Percentiles rank a stretch among this genome's conserved stretches.
phyloP scores from a whole-genome alignment of 64 coral and sea anemone genomes.

The Pocillopora verrucosa region DNA sequence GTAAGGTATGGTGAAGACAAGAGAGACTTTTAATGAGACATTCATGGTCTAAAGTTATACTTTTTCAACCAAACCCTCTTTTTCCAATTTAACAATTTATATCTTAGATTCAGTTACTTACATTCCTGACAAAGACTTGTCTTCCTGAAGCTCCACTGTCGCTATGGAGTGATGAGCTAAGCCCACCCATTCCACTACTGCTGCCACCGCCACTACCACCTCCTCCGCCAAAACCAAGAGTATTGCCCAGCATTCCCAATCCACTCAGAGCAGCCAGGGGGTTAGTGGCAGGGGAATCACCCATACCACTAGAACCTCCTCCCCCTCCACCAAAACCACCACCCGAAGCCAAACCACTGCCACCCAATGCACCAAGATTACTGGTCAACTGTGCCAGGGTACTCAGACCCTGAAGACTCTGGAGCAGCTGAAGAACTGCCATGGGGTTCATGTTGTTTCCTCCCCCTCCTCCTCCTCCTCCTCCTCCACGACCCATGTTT shows the following conservation, averaged over 20 bases:
- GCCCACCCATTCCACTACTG: slow-evolving; percentile 3
- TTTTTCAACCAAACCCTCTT: no score
- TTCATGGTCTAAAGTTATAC: no score
- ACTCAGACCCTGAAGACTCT: slow-evolving; percentile 71
- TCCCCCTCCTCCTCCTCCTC: background rate
- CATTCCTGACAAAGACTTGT: slow-evolving; percentile 99
- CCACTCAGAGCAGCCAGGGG: slow-evolving; percentile 44
- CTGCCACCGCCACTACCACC: slow-evolving; percentile 15
- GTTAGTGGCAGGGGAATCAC: background rate
- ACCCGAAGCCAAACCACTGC: slow-evolving; percentile 13
- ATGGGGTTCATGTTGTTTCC: slow-evolving; percentile 58
- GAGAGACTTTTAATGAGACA: no score
- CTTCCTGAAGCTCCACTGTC: slow-evolving; percentile 54
- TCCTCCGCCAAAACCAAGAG: slow-evolving; percentile 18
- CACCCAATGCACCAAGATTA: slow-evolving; percentile 25
- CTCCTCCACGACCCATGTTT: slow-evolving; percentile 12
- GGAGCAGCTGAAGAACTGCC: slow-evolving; percentile 80
- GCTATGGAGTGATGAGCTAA: slow-evolving; percentile 33
- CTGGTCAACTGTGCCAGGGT: slow-evolving; percentile 42
- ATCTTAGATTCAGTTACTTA: slow-evolving; percentile 43
- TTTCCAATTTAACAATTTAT: no score
- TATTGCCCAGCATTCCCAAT: slow-evolving; percentile 53
- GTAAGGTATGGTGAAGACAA: no score
- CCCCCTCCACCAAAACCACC: slow-evolving; percentile 36
- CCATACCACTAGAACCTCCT: background rate